Conservation (phyloP, 1,140 invertebrate species). For the Helicoverpa zea region DNA sequence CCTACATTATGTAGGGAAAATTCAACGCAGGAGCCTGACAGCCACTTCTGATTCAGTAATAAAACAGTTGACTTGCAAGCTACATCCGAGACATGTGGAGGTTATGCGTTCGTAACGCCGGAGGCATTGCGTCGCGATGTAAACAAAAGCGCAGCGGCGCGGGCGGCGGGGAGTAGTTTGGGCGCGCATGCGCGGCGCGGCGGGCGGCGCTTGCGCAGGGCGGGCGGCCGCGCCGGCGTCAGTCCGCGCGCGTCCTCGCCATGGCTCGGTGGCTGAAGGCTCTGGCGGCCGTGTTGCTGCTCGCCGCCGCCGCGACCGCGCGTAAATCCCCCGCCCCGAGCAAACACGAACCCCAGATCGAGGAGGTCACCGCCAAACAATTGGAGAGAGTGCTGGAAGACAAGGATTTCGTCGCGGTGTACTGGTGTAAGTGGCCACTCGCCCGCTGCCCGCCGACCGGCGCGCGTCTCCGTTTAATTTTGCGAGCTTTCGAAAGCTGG, state of each 20-base stretch:
- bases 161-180: conserved; percentile 1
- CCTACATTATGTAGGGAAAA: too few species aligned
- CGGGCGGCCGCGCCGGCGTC: conserved; percentile 71
- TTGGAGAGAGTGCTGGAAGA: conserved; percentile 95
- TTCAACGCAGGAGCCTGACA: too few species aligned
- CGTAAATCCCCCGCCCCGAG: conserved; percentile 74
- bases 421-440: conserved; percentile 95
- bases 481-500: conserved; percentile 57
- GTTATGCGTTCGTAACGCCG: conserved; percentile 17
- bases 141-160: conserved; percentile 36
- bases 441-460: conserved; percentile 63
- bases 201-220: conserved; percentile 66
- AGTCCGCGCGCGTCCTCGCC: conserved; percentile 87
- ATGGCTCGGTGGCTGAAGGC: conserved; percentile 86
- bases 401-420: conserved; percentile 97
- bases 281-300: conserved; percentile 77
- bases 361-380: conserved; percentile 96
- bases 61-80: too few species aligned
- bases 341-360: conserved; percentile 92
- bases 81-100: not conserved
- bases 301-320: conserved; percentile 77
- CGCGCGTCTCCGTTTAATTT: conserved; percentile 53
- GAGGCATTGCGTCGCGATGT: conserved; percentile 39
- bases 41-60: too few species aligned
- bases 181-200: conserved; percentile 51